phyloP scores from a whole-genome alignment of 2,113 vertebrate genomes.

The Mesitornis unicolor region DNA sequence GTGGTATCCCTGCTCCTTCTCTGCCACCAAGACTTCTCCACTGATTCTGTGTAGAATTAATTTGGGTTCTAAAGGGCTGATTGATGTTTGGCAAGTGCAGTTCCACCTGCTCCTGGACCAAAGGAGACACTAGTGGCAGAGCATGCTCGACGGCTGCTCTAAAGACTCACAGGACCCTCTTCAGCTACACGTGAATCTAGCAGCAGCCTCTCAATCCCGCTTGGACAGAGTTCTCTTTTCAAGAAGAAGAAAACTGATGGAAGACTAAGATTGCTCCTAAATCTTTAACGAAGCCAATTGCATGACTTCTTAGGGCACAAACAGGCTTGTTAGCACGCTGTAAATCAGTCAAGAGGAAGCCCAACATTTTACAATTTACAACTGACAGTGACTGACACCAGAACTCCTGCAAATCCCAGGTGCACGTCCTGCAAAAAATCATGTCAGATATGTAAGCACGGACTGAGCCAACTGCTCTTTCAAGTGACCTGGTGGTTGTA shows the following conservation, averaged over 20 bases:
- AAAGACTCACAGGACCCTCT: neutral
- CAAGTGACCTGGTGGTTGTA: neutral
- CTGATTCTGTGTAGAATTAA: neutral
- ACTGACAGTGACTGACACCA: neutral
- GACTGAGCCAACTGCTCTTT: neutral
- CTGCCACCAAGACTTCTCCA: neutral
- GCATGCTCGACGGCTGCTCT: accelerated
- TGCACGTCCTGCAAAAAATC: neutral
- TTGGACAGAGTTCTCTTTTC: neutral
- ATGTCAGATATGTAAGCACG: neutral
- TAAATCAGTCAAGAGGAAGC: neutral
- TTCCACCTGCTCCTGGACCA: accelerated
- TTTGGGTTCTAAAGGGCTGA: neutral
- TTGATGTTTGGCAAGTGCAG: accelerated
- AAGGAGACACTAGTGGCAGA: neutral
- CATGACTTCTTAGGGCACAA: neutral
- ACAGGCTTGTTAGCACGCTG: neutral
- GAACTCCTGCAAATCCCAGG: neutral
- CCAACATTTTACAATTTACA: neutral
- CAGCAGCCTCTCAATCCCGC: neutral
- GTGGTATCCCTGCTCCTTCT: neutral
- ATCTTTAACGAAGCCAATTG: neutral
- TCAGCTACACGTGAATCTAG: accelerated
- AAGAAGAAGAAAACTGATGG: neutral
- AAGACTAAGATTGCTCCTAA: neutral